Evolutionary conservation across 2,113 vertebrate species (phyloP), one percentile per base, ranked within the genome.

Genomic region (Athene noctua): DNA sequence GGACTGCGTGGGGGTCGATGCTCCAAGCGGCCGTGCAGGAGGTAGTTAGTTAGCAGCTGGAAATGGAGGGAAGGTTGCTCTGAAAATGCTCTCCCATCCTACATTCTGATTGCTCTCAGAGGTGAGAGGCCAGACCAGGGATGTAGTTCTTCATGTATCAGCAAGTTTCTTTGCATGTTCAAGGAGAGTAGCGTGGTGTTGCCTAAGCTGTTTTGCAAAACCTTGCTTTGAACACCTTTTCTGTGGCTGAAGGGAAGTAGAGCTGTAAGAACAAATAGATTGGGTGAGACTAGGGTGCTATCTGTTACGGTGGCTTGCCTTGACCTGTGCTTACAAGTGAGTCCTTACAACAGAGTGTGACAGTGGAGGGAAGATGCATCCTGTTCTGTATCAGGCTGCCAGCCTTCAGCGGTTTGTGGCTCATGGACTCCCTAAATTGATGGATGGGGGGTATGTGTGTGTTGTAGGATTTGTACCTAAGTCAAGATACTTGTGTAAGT

Each of bases 381-480:
- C 32, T 5, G 1, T 26, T 9, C 17, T 0, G 0, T 14, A 20
- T 13, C 0, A 3, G 26, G 23, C 38, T 63, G 14, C 26, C 8
- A 21, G 15, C 30, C 30, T 44, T 25, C 63, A 61, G 44, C 44
- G 2, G 21, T 8, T 27, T 22, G 55, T 26, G 74, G 32, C 52
- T 61, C 18, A 13, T 32, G 30, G 13, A 10, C 2, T 52, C 58
- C 42, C 21, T 3, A 7, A 23, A 15, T 13, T 1, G 1, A 3
- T 49, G 51, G 21, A 10, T 20, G 36, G 11, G 20, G 11, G 20
- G 46, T 47, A 19, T 22, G 11, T 23, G 36, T 34, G 27, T 42
- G 30, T 2, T 2, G 8, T 4, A n/a, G 46, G 46, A 21, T 79
- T 62, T 91, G 46, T 27, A 19, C 23, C 17, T 46, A 40, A 62